Conservation (phyloP, 2,113 vertebrate genomes). For the Rhea pennata region DNA sequence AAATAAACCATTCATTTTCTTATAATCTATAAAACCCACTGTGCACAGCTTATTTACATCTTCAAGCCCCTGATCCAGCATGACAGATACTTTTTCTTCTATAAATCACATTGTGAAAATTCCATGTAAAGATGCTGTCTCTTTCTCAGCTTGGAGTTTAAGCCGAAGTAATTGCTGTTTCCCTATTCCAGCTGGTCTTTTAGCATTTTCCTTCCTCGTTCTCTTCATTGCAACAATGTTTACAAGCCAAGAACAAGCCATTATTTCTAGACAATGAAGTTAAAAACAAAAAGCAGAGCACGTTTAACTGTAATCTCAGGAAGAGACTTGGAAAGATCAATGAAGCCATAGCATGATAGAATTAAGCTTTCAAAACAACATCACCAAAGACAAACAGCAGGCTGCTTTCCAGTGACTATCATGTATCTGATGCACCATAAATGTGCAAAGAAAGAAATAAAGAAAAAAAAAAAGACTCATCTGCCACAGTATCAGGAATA, state of each 20-base stretch:
- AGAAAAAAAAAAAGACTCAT: not conserved
- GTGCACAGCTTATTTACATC: slow-evolving; percentile 39
- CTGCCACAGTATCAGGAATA: not conserved
- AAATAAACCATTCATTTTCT: slow-evolving; percentile 16
- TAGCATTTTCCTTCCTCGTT: not conserved
- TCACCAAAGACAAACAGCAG: not conserved
- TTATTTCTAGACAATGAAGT: not conserved
- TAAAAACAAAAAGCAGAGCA: not conserved
- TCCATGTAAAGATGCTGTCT: not conserved
- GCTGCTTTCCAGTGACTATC: not conserved
- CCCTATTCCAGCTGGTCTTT: not conserved
- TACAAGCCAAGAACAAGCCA: not conserved
- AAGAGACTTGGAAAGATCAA: not conserved
- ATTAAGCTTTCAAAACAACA: not conserved
- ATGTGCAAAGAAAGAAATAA: not conserved
- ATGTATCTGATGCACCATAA: not conserved
- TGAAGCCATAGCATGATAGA: not conserved
- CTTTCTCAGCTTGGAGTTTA: not conserved
- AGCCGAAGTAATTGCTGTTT: not conserved
- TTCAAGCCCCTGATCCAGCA: not conserved
- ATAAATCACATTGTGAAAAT: slow-evolving; percentile 2
- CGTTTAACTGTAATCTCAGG: not conserved
- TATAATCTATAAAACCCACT: slow-evolving; percentile 10
- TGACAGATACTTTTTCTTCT: slow-evolving; percentile 11
- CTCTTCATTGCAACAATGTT: slow-evolving; percentile 12